phyloP scores from a whole-genome alignment of 2,888 invertebrate genomes.

The Himalopsyche japonica region DNA sequence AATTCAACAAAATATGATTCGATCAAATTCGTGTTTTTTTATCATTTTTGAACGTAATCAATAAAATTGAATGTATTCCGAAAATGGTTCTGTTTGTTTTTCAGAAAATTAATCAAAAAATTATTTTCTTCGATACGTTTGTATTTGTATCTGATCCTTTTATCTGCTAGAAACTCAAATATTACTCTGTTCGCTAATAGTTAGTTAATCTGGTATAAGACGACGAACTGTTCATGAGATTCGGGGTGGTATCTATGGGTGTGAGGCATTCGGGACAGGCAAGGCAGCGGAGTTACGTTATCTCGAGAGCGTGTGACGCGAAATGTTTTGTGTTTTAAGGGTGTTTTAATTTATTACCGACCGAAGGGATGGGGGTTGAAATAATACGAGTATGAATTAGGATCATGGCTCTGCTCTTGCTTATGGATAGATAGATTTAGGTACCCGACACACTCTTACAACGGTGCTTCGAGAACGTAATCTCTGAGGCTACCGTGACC shows the following conservation, averaged over 20 bases:
- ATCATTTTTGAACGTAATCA: too few relatives aligned
- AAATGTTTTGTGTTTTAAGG: slow-evolving; percentile 42
- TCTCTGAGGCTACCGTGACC: slow-evolving; percentile 38
- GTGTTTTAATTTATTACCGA: slow-evolving; percentile 42
- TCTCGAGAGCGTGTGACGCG: slow-evolving; percentile 41
- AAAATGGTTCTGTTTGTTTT: too few relatives aligned
- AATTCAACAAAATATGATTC: too few relatives aligned
- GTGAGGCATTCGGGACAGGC: neutral
- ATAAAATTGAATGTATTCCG: too few relatives aligned
- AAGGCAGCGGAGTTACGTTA: slow-evolving; percentile 28
- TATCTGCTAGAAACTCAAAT: too few relatives aligned
- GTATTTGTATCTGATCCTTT: too few relatives aligned
- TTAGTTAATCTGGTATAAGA: too few relatives aligned
- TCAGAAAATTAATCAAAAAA: too few relatives aligned
- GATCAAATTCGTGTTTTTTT: too few relatives aligned
- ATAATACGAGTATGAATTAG: slow-evolving; percentile 41
- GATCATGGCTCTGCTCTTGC: slow-evolving; percentile 34
- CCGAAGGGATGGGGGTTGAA: slow-evolving; percentile 40
- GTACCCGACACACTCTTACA: slow-evolving; percentile 15
- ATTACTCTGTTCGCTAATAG: too few relatives aligned
- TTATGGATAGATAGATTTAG: slow-evolving; percentile 37
- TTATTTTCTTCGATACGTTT: too few relatives aligned
- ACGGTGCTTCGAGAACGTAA: slow-evolving; percentile 11
- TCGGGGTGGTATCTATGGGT: neutral
- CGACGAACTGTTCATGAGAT: neutral